Conservation (phyloP, 2,113 vertebrate species). For the Sphyrna mokarran region DNA sequence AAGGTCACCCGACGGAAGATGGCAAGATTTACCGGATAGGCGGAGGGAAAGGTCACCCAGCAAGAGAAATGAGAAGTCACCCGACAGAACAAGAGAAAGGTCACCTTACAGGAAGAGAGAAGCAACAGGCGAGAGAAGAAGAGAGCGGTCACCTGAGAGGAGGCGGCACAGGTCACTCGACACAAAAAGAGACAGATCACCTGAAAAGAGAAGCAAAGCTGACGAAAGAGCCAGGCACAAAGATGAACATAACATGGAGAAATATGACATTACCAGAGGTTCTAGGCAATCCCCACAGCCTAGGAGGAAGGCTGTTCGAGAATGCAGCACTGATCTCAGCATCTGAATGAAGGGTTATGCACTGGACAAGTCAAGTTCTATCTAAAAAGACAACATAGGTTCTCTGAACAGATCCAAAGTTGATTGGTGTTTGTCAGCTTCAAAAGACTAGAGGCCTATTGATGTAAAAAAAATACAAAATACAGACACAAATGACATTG, state of each 20-base stretch:
- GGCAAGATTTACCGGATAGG: constrained; percentile 64
- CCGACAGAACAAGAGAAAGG: constrained; percentile 55
- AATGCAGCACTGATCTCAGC: constrained; percentile 91
- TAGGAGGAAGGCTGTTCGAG: constrained; percentile 77
- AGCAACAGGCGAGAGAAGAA: neutral
- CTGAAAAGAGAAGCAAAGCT: constrained; percentile 47
- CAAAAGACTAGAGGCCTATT: constrained; percentile 6
- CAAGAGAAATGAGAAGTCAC: constrained; percentile 51
- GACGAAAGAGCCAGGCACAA: constrained; percentile 48
- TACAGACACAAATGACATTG: constrained; percentile 27
- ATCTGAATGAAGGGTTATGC: constrained; percentile 63
- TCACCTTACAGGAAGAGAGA: constrained; percentile 45
- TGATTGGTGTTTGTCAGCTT: constrained; percentile 19
- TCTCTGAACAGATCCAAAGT: constrained; percentile 19
- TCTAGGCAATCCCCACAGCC: constrained; percentile 62
- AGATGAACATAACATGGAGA: constrained; percentile 63
- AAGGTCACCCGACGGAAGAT: constrained; percentile 63
- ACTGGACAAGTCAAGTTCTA: neutral
- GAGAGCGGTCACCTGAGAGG: constrained; percentile 41
- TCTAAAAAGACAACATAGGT: neutral
- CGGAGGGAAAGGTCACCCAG: constrained; percentile 58
- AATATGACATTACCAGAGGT: constrained; percentile 51
- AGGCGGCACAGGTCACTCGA: constrained; percentile 25
- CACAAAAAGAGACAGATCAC: constrained; percentile 39
- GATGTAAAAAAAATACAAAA: constrained; percentile 27